Evolutionary conservation across 2,113 vertebrate genomes (phyloP), one percentile per base, ranked within the genome.

Genomic region (Hassar affinis): DNA sequence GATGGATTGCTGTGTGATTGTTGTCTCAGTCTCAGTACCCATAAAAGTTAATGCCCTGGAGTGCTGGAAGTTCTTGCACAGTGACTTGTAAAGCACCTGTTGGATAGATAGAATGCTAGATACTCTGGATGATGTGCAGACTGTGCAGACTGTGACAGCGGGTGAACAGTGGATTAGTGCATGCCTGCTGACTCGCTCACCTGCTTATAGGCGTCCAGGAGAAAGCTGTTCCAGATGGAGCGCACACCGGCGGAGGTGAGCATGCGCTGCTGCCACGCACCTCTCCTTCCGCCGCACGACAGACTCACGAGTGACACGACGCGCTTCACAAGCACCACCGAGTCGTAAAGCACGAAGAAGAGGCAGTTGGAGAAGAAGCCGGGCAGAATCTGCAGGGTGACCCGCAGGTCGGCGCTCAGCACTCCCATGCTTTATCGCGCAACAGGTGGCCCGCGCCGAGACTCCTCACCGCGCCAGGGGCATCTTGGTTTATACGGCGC

Each of bases 291-390:
- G 88, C 94, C 93, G 38, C 90, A 61, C 68, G 91, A 92, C 77
- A 95, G 94, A 91, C 96, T 96, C 87, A 98, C 93, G 61, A 96
- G 94, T 42, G 96, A 93, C 80, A 97, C 95, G 88, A 94, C 95
- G 92, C 97, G 97, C 92, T 96, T 97, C 89, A 98, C 89, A 75
- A 99, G 94, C 88, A 97, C 94, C 92, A 98, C 95, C 64, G 97
- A 98, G 94, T 99, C 98, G 89, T 99, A 98, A 30, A 98, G 95
- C 51, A 96, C 97, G 80, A 99, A 94, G 91, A 99, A 99, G 47
- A 99, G 95, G 90, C 97, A 99, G 92, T 98, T 99, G 87, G 98
- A 99, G 91, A 99, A 98, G 92, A 99, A 99, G 12, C 96, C 96
- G 25, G 97, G 98, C 88, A 99, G 92, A 69, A 99, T 98, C 92